Conservation (phyloP, 2,888 invertebrate species). For the Agrypnus murinus region DNA sequence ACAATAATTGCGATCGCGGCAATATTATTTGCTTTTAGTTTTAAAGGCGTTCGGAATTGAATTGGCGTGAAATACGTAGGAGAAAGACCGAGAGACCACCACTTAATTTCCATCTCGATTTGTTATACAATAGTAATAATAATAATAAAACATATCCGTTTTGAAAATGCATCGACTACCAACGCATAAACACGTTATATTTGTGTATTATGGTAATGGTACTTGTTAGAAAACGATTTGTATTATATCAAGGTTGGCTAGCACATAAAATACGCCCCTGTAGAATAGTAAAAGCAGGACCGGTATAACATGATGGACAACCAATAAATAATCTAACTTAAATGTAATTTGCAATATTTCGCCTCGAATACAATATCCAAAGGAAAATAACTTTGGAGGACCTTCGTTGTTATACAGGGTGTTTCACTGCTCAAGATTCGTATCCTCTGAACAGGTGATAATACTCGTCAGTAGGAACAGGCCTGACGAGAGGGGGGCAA, state of each 20-base stretch:
- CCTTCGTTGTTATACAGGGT: no score
- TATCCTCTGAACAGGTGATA: no score
- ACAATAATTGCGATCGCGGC: conserved; percentile 22
- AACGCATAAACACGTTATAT: conserved; percentile 15
- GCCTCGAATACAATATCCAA: no score
- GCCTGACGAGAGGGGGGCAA: no score
- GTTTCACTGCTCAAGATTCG: no score
- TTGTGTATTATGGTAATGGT: conserved; percentile 13
- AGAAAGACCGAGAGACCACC: neutral
- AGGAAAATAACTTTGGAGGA: no score
- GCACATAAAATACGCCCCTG: conserved; percentile 23
- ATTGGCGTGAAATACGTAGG: conserved; percentile 15
- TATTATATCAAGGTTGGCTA: conserved; percentile 11
- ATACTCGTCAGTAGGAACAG: no score
- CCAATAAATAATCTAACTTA: no score
- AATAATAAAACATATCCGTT: conserved; percentile 22
- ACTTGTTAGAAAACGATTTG: conserved; percentile 16
- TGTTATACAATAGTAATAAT: no score
- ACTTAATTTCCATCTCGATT: neutral
- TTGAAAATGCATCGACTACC: conserved; percentile 23
- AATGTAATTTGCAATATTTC: no score
- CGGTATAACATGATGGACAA: neutral
- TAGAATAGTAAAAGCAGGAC: neutral
- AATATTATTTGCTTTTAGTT: conserved; percentile 18
- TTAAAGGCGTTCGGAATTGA: conserved; percentile 23